Evolutionary conservation across 2,888 invertebrate species (phyloP).

Genomic region (Oasisia sp.): DNA sequence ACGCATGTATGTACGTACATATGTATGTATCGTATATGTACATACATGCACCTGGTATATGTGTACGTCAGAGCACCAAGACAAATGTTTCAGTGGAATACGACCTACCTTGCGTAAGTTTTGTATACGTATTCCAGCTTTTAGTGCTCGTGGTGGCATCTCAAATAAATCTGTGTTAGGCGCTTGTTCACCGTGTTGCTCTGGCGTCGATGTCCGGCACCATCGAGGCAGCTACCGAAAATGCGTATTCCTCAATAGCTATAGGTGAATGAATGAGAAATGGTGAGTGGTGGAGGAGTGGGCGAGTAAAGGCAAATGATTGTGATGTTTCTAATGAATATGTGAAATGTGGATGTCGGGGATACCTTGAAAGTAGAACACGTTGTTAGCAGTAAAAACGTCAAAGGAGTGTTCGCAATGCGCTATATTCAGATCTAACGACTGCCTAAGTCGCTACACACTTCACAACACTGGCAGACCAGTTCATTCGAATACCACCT

Average conservation of each 20-base stretch:
- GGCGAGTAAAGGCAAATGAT: not conserved
- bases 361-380: no score
- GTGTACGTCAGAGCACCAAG: not conserved
- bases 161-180: not conserved
- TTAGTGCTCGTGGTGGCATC: not conserved
- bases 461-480: no score
- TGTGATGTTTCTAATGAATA: no score
- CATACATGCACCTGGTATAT: not conserved
- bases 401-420: no score
- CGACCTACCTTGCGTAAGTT: not conserved
- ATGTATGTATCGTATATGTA: not conserved
- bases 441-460: no score
- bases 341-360: no score
- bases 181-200: not conserved
- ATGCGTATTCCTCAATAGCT: not conserved
- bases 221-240: constrained; percentile 8
- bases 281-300: not conserved
- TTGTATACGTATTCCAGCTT: not conserved
- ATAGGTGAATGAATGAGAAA: not conserved
- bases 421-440: no score
- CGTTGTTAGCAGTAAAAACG: no score
- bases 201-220: not conserved
- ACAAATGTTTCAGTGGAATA: not conserved
- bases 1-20: not conserved
- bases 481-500: no score